A percentile compares a stretch with the other conserved stretches of the same genome.
These are phyloP conservation scores for Endomychus coccineus DNA, from an alignment of 2,888 invertebrate genomes.

Conservation along the genomic window DNA sequence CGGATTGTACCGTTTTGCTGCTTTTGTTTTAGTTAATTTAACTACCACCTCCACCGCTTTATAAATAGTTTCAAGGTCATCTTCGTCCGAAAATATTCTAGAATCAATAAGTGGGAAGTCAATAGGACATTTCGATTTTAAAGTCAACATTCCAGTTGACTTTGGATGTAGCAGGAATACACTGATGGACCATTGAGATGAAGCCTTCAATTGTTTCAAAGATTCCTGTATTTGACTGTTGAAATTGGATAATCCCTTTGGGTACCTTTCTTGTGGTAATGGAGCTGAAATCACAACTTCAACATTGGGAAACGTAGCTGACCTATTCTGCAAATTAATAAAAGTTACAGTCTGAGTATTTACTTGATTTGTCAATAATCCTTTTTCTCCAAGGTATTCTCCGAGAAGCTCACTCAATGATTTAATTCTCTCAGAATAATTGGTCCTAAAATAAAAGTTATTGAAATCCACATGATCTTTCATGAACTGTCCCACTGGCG, in stretches of 20 bases:
- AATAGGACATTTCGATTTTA: constrained; percentile 50
- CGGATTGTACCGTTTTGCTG: constrained; percentile 39
- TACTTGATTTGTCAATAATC: no score
- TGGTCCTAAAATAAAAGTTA: constrained; percentile 26
- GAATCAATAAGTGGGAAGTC: constrained; percentile 55
- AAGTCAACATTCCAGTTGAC: constrained; percentile 49
- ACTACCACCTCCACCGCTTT: constrained; percentile 45
- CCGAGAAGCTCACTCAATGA: constrained; percentile 14
- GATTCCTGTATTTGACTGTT: neutral
- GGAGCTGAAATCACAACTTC: constrained; percentile 7
- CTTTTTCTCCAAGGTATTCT: constrained; percentile 47
- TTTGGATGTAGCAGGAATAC: constrained; percentile 38
- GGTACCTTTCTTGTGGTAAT: neutral
- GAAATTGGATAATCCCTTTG: neutral
- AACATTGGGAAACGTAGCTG: constrained; percentile 7
- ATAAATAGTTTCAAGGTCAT: constrained; percentile 49
- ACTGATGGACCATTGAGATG: constrained; percentile 23
- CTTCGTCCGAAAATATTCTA: constrained; percentile 52
- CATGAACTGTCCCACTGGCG: constrained; percentile 50
- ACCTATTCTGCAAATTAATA: constrained; percentile 6
- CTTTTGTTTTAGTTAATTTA: constrained; percentile 40
- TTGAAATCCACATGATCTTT: constrained; percentile 45
- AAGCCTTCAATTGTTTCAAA: neutral
- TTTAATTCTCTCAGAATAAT: constrained; percentile 11
- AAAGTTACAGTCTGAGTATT: constrained; percentile 2